phyloP scores from a whole-genome alignment of 1,140 invertebrate species.

The Harpegnathos saltator region DNA sequence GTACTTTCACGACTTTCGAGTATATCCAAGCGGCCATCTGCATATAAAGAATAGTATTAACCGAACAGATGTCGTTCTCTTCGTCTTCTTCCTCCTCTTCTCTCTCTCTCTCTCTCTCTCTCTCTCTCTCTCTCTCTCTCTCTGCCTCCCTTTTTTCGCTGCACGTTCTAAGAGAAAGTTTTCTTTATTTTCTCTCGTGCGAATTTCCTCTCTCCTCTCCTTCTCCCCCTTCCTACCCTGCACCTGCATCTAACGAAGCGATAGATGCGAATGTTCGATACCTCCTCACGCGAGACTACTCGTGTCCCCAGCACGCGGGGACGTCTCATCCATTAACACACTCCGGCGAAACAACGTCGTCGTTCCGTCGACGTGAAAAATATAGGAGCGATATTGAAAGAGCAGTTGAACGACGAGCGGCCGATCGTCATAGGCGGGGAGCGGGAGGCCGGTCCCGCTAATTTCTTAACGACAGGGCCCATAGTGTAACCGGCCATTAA shows the following conservation, averaged over 20 bases:
- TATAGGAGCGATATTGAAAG: constrained; percentile 9
- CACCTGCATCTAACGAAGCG: neutral
- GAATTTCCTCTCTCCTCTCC: no score
- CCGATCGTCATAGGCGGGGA: constrained; percentile 20
- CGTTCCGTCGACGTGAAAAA: neutral
- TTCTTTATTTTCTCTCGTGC: neutral
- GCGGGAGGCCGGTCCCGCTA: constrained; percentile 60
- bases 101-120: no score
- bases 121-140: no score
- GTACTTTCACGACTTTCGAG: constrained; percentile 50
- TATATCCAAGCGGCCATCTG: constrained; percentile 45
- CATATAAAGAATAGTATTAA: constrained; percentile 37
- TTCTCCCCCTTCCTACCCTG: no score
- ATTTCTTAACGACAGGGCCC: constrained; percentile 79
- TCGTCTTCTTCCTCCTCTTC: no score
- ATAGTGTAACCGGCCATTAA: constrained; percentile 81
- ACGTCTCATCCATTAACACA: constrained; percentile 11
- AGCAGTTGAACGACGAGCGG: neutral
- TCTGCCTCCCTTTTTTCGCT: neutral
- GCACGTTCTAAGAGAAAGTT: neutral
- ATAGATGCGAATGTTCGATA: neutral
- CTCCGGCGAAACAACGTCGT: neutral
- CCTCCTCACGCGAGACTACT: neutral
- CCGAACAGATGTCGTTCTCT: constrained; percentile 34
- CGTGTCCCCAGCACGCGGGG: neutral